Percentiles rank a stretch among this genome's conserved stretches.
These are phyloP conservation scores for Xanthia togata DNA, from an alignment of 2,888 invertebrate species.

Conservation along the genomic window DNA sequence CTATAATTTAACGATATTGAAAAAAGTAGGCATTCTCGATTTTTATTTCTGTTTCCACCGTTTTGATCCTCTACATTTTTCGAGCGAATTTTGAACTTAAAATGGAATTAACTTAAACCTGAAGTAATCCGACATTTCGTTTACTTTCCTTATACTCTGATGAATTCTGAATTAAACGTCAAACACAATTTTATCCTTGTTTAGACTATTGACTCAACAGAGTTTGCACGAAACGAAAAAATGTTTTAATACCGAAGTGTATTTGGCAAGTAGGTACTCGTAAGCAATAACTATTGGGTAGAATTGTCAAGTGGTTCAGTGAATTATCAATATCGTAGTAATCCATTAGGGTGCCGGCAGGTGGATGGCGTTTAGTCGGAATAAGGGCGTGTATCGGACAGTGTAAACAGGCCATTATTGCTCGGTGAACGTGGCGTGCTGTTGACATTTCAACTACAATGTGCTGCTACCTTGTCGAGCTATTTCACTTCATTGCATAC, in stretches of 20 bases:
- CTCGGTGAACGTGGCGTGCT: conserved; percentile 62
- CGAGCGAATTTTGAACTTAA: conserved; percentile 13
- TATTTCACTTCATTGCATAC: conserved; percentile 57
- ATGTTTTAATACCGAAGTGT: conserved; percentile 41
- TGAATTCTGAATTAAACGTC: conserved; percentile 32
- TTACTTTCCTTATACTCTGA: conserved; percentile 31
- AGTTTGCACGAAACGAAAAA: conserved; percentile 21
- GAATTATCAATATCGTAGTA: conserved; percentile 57
- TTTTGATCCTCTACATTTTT: conserved; percentile 21
- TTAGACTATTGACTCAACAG: conserved; percentile 20
- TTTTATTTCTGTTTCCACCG: not conserved
- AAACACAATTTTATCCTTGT: conserved; percentile 40
- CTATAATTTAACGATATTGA: conserved; percentile 30
- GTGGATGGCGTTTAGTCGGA: conserved; percentile 50
- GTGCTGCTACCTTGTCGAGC: conserved; percentile 63
- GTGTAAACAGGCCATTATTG: conserved; percentile 67
- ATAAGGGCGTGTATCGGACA: conserved; percentile 59
- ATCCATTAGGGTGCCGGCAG: conserved; percentile 60
- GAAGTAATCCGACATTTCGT: conserved; percentile 29
- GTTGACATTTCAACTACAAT: conserved; percentile 72
- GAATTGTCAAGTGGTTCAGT: conserved; percentile 47
- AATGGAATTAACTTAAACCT: conserved; percentile 39
- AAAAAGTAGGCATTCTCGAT: not conserved
- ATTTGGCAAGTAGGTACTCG: conserved; percentile 42
- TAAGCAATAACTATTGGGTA: conserved; percentile 35